Evolutionary conservation across 1,140 invertebrate genomes (phyloP).

Genomic region (Diuraphis noxia): DNA sequence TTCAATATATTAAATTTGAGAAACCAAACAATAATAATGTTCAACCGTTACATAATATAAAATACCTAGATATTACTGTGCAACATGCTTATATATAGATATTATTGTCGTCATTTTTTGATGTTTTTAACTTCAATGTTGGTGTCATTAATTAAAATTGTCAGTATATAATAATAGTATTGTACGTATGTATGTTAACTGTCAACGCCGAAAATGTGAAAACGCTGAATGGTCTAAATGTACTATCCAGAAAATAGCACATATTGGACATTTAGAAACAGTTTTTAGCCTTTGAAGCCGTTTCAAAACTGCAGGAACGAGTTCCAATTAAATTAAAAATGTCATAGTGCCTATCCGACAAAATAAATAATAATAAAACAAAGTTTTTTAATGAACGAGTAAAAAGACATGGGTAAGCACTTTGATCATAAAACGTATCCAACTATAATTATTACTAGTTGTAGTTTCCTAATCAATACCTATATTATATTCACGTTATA

Average conservation of each 20-base stretch:
- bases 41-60: background rate
- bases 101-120: background rate
- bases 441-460: background rate
- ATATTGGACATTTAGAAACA: background rate
- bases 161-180: background rate
- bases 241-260: background rate
- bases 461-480: background rate
- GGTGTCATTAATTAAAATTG: background rate
- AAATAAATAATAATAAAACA: slow-evolving; percentile 8
- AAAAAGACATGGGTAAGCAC: background rate
- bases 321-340: background rate
- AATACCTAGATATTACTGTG: no score
- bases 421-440: background rate
- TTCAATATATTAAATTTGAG: background rate
- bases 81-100: background rate
- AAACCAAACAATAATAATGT: no score
- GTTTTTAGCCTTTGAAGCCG: background rate
- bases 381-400: background rate
- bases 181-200: background rate
- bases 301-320: background rate
- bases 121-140: background rate
- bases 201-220: background rate
- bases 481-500: no score
- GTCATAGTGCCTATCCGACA: background rate
- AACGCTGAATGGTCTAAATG: background rate